Evolutionary conservation across 2,888 invertebrate genomes (phyloP), one percentile per base, ranked within the genome.

Genomic region (Brenthis hecate): DNA sequence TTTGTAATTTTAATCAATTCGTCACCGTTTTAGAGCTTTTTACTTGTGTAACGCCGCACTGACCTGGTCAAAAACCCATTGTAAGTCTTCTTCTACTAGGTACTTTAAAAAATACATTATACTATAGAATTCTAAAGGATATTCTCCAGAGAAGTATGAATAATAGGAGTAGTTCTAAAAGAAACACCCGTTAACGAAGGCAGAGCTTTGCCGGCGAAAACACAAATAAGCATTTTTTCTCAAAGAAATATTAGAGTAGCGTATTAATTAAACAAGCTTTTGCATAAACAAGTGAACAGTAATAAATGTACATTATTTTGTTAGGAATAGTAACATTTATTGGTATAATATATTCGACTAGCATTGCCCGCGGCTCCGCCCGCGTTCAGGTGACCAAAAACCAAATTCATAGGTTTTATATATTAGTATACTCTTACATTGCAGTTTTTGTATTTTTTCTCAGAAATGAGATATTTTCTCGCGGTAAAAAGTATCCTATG

Each of bases 131-230:
- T 60, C 48, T 48, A 60, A 60, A 32, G 60, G 50, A 60, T 32
- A 60, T 60, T 60, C 50, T 28, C 6, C 32, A 50, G 50, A 50
- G 50, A 50, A 60, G 23, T 50, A 60, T 60, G 28, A 60, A 60
- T 28, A 50, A n/a, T 50, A 50, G 48, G 28, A 32, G 60, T 60
- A 60, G 50, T 48, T 60, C 2, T 11, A 43, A 60, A 60, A 60
- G 60, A 50, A 60, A 50, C 48, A 60, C 50, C 48, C 60, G 60
- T 60, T 60, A 60, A 53, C 62, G 51, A 62, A 62, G 51, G 62
- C 36, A 43, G 53, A 53, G 36, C 54, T 62, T 62, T 62, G 36
- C 61, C 32, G 16, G 62, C 23, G 23, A 62, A 51, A 54, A 43
- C 62, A 43, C 53, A 53, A 54, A 54, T 43, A 62, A 28, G 32